phyloP scores from a whole-genome alignment of 2,797 vertebrate species.

The Synaphobranchus kaupii region DNA sequence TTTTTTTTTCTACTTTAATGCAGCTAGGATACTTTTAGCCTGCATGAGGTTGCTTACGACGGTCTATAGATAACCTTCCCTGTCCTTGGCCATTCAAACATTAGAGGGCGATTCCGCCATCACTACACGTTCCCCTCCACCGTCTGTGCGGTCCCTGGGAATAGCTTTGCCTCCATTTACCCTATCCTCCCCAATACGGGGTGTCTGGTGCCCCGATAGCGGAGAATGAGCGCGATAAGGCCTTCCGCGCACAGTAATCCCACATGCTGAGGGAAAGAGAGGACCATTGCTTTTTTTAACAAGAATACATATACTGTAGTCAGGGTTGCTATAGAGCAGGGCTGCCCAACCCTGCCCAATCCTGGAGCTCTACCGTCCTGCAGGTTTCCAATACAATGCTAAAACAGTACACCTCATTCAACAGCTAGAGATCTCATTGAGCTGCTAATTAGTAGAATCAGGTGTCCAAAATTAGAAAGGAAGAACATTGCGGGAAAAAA shows the following conservation, averaged over 20 bases:
- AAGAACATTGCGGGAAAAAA: too few relatives aligned
- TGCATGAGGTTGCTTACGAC: conserved; percentile 6
- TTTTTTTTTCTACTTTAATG: neutral
- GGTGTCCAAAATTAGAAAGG: too few relatives aligned
- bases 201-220: conserved; percentile 34
- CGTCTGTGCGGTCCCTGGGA: conserved; percentile 36
- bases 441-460: too few relatives aligned
- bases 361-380: too few relatives aligned
- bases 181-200: conserved; percentile 41
- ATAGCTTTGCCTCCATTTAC: conserved; percentile 50
- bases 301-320: too few relatives aligned
- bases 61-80: conserved; percentile 6
- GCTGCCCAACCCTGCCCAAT: too few relatives aligned
- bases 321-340: too few relatives aligned
- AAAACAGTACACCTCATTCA: too few relatives aligned
- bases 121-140: neutral
- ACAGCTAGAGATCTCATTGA: too few relatives aligned
- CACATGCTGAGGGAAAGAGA: conserved; percentile 50
- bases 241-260: conserved; percentile 47
- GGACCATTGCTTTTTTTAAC: conserved; percentile 67
- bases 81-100: neutral
- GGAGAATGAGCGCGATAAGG: conserved; percentile 52
- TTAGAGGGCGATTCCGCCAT: neutral
- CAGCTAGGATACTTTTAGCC: neutral
- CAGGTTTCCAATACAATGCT: too few relatives aligned